Evolutionary conservation across 2,797 vertebrate species (phyloP).

Genomic region (Sarcoramphus papa): DNA sequence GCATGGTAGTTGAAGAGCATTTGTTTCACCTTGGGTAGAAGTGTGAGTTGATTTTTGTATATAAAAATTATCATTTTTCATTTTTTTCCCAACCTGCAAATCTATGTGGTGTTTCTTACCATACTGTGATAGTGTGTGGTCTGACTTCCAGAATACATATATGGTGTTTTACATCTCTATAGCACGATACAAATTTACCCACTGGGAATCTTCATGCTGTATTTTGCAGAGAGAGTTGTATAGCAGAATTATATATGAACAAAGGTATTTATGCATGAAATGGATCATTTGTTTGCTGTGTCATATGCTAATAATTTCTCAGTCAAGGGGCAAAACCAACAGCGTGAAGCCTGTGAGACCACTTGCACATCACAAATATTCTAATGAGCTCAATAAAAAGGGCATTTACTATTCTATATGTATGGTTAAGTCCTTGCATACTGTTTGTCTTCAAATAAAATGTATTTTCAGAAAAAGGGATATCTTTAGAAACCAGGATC

Average conservation of each 20-base stretch:
- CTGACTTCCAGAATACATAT: background rate
- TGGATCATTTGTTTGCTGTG: background rate
- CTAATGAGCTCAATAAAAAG: background rate
- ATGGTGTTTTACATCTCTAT: background rate
- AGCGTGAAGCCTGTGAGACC: background rate
- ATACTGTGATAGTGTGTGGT: background rate
- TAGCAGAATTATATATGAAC: background rate
- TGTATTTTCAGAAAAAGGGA: background rate
- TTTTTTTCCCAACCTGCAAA: background rate
- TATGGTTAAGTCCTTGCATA: background rate
- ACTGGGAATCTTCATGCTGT: background rate
- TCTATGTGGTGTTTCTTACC: background rate
- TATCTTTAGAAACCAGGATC: background rate
- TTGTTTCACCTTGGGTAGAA: background rate
- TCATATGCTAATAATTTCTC: background rate
- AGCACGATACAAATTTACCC: background rate
- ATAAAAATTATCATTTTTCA: background rate
- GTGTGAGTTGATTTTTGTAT: background rate
- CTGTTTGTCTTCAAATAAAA: background rate
- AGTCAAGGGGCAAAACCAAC: background rate
- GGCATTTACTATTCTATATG: background rate
- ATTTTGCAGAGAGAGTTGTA: background rate
- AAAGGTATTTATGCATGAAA: background rate
- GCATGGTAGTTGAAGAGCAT: background rate
- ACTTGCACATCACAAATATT: background rate